Evolutionary conservation across 2,797 vertebrate genomes (phyloP), one percentile per base, ranked within the genome.

Genomic region (Labeo calbasu): DNA sequence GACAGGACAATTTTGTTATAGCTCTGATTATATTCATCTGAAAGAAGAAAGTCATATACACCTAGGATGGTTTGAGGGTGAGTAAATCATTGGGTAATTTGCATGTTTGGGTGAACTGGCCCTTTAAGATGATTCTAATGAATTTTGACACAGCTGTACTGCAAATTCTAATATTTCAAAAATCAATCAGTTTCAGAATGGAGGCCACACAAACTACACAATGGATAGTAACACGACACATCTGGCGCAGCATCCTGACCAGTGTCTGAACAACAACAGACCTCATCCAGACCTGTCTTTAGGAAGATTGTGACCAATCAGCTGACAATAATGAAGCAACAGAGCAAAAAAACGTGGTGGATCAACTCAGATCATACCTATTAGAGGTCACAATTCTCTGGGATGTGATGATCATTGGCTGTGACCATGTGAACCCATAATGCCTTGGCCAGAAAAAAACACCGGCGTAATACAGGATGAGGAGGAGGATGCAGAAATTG

Each of bases 101-200:
- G 14, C 11, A 50, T 50, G 14, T 50, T 50, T 15, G 48, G 13
- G 48, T 4, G 13, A 50, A 43, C 40, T 43, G 8, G 4, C 8
- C 40, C 40, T 43, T 43, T 23, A 13, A 59, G 57, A 12, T 12
- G 13, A 66, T 36, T 32, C 8, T 15, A 19, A 66, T 66, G 0
- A 4, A 17, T 36, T 66, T 9, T 59, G 23, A 46, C 8, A 10
- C 21, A 59, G 57, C 2, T 3, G 12, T n/a, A 23, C 19, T 5
- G 2, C 59, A 61, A 25, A 61, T 19, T 66, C 8, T 19, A 6
- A 6, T 65, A 11, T 53, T 66, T 69, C 48, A 65, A 48, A 25
- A n/a, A 28, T 19, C 13, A 40, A 72, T 46, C 89, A 94, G 92
- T 95, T 96, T 91, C 94, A 95, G 90, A 94, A 91, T 23, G 85